Evolutionary conservation across 2,113 vertebrate species (phyloP).

Genomic region (Rhadina sibilatrix): DNA sequence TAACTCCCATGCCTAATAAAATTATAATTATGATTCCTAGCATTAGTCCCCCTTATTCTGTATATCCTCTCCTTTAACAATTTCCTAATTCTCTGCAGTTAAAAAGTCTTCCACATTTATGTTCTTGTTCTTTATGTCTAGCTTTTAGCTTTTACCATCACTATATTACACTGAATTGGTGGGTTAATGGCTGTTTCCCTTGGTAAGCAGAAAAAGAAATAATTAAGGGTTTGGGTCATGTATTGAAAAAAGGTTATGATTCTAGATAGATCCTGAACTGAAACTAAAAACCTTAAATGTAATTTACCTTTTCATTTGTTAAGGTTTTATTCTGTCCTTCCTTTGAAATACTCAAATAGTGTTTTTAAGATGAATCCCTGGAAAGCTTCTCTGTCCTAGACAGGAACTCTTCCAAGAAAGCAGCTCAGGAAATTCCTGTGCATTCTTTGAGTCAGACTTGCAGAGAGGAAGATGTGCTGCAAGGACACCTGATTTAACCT

Average conservation of each 20-base stretch:
- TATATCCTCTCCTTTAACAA: background rate
- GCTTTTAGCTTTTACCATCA: background rate
- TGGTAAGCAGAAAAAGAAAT: background rate
- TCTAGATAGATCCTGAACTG: background rate
- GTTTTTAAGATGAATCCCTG: background rate
- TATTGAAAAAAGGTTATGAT: background rate
- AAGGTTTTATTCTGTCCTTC: background rate
- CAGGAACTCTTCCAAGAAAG: background rate
- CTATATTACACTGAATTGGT: background rate
- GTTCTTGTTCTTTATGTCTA: background rate
- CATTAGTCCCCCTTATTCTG: background rate
- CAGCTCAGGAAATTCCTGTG: background rate
- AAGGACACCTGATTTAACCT: background rate
- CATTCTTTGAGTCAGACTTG: background rate
- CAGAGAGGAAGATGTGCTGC: background rate
- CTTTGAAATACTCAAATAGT: background rate
- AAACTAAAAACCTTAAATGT: background rate
- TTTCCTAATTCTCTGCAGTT: slow-evolving; percentile 18
- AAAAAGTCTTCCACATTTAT: background rate
- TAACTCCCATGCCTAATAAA: slow-evolving; percentile 19
- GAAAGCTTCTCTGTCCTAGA: background rate
- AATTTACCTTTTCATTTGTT: background rate
- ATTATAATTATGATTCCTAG: background rate
- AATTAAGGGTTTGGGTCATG: background rate
- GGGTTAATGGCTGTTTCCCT: background rate